Percentiles rank a stretch among this genome's conserved stretches.
These are phyloP conservation scores for Leptinotarsa juncta DNA, from an alignment of 2,888 invertebrate species.

Conservation along the genomic window DNA sequence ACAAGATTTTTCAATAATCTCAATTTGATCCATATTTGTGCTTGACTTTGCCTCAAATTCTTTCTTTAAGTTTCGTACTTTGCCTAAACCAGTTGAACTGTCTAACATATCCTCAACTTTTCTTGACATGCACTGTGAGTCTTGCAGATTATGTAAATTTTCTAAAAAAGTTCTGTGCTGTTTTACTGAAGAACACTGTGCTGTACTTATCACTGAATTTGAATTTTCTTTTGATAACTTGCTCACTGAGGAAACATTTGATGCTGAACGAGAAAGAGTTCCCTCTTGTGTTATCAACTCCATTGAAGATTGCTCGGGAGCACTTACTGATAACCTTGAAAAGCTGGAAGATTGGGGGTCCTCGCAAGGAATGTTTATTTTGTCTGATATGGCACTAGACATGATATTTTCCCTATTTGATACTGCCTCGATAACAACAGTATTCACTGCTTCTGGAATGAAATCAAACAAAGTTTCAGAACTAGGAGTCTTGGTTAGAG, in stretches of 20 bases:
- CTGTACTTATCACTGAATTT: conserved; percentile 65
- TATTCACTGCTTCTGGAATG: conserved; percentile 56
- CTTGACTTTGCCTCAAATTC: conserved; percentile 86
- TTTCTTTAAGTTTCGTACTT: conserved; percentile 87
- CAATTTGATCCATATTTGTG: conserved; percentile 49
- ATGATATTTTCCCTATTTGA: conserved; percentile 41
- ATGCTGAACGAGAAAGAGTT: conserved; percentile 61
- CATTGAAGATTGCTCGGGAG: conserved; percentile 71
- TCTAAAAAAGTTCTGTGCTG: conserved; percentile 69
- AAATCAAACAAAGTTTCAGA: conserved; percentile 58
- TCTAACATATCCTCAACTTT: conserved; percentile 61
- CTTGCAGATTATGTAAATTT: conserved; percentile 62
- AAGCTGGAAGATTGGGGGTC: conserved; percentile 45
- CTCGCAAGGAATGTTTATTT: conserved; percentile 65
- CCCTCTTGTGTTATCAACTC: conserved; percentile 58
- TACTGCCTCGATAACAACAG: conserved; percentile 50
- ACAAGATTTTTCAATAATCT: conserved; percentile 44
- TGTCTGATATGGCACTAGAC: conserved; percentile 73
- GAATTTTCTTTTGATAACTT: conserved; percentile 58
- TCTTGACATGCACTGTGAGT: conserved; percentile 59
- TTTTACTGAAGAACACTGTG: conserved; percentile 69
- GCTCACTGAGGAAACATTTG: conserved; percentile 57
- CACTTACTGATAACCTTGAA: conserved; percentile 69
- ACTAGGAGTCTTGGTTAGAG: conserved; percentile 61
- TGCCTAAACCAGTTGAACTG: conserved; percentile 69